Base-by-base conservation (phyloP, 2,888 invertebrate genomes). In the Limnephilus marmoratus region DNA sequence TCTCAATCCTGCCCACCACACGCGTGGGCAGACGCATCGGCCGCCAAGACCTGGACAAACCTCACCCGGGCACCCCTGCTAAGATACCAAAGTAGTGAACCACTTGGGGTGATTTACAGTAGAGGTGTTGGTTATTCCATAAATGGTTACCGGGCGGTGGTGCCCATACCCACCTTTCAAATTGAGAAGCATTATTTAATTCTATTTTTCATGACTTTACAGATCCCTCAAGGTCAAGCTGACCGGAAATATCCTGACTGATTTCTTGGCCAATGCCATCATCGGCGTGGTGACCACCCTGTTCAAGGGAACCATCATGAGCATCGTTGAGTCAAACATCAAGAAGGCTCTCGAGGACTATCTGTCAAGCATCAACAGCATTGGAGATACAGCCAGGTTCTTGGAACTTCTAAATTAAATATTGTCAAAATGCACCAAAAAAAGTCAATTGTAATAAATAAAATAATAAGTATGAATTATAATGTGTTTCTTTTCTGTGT, bases 201-300 rank as follows among this genome's bases (percentile, higher is more conserved):
- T 68, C 9, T 68, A 68, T 68, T 24, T 31, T 90, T 68, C 1
- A 49, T 83, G 15, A 45, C 31, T 9, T 95, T 94, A 9, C 95
- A 96, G 96, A 11, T 95, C 95, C 83, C 95, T 96, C 11, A 95
- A 95, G 31, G 95, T 96, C 13, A 95, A 96, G 53, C 94, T 96
- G 41, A 95, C 95, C 45, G 96, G 96, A 88, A 96, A 96, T 94
- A 94, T 95, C 91, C 94, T 96, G 82, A 94, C 94, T 41, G 96
- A 96, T 94, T 96, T 96, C 96, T 94, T 96, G 91, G 92, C 96
- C 11, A 96, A 96, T 94, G 95, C 96, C 0, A 95, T 96, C 34
- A 94, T 96, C 91, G 94, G 94, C 81, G 95, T 95, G 37, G 96
- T 96, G 94, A 94, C 95, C 1, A 94, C 94, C n/a, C 94, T 96